Base-by-base conservation (phyloP, 2,888 invertebrate species). In the Drosophila acutilabella region DNA sequence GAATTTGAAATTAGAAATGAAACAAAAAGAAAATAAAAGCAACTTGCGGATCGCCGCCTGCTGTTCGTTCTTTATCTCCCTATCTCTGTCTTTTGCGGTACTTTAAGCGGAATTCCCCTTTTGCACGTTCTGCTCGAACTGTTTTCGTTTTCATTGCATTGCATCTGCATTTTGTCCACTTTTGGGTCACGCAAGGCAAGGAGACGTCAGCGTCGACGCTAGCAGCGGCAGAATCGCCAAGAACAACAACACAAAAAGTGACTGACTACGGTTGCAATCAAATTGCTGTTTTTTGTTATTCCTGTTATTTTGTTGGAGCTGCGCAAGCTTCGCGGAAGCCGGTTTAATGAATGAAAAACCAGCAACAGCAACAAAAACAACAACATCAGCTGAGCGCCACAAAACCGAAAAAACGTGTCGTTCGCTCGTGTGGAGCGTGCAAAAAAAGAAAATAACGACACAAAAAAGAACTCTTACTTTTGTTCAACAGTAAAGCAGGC, bases 281-380 rank as follows among this genome's bases (percentile, higher is more conserved):
- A 13, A 57, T 14, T 23, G 36, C n/a, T 53, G 40, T 36, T 16
- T 38, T 52, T 4, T 62, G 44, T 26, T 64, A 13, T 64, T 57
- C 30, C 52, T 71, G 38, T 45, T 76, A 41, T 50, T 54, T 45
- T 41, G 47, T 64, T 72, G 69, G 74, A 51, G 73, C 80, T 66
- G 62, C 18, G 62, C 77, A 47, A 64, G 41, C 72, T 81, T 85
- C 77, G 80, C 80, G 78, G 88, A 87, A 89, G 85, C 85, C 85
- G 85, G 85, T 85, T 85, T 85, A 87, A 89, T 85, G 85, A 89
- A 85, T 85, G 85, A 89, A 85, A 88, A 78, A 50, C 30, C 59
- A 58, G 54, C 68, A 83, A 77, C 79, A 85, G 50, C 56, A 58
- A 30, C 45, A 73, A 52, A 41, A 53, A 16, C 41, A 66, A 61